phyloP scores from a whole-genome alignment of 2,797 vertebrate species.

The Galago senegalensis region DNA sequence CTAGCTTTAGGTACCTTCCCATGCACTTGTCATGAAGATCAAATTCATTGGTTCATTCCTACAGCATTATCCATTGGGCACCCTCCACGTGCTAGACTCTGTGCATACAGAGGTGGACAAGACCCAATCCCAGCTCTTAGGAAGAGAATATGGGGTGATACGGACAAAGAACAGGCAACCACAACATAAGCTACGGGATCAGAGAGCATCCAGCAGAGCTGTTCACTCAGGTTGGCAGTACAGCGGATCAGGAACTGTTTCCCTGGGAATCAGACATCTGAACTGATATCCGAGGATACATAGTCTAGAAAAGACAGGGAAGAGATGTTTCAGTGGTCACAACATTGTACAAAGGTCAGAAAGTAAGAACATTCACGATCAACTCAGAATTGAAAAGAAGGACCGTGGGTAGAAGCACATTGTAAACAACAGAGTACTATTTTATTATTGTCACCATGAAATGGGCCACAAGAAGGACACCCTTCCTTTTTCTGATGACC shows the following conservation, averaged over 20 bases:
- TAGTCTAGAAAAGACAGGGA: not conserved
- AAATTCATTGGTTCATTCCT: not conserved
- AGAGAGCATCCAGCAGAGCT: not conserved
- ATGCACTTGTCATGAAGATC: not conserved
- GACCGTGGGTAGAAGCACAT: not conserved
- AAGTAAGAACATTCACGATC: not conserved
- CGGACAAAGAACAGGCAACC: not conserved
- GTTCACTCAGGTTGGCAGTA: not conserved
- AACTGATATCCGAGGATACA: conserved; percentile 6
- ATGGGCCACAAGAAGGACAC: not conserved
- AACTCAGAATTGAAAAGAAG: not conserved
- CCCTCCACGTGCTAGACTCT: not conserved
- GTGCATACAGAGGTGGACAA: not conserved
- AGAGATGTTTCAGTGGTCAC: conserved; percentile 21
- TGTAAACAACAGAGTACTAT: not conserved
- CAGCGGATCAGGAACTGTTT: conserved; percentile 29
- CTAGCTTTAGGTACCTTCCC: not conserved
- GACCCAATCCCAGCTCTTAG: not conserved
- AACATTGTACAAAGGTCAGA: not conserved
- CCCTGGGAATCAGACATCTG: conserved; percentile 24
- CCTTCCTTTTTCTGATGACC: not conserved
- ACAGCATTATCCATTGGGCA: not conserved
- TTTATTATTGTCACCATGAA: not conserved
- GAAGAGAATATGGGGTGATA: not conserved
- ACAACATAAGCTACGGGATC: not conserved